Evolutionary conservation across 2,113 vertebrate genomes (phyloP).

Genomic region (Lamprotornis superbus): DNA sequence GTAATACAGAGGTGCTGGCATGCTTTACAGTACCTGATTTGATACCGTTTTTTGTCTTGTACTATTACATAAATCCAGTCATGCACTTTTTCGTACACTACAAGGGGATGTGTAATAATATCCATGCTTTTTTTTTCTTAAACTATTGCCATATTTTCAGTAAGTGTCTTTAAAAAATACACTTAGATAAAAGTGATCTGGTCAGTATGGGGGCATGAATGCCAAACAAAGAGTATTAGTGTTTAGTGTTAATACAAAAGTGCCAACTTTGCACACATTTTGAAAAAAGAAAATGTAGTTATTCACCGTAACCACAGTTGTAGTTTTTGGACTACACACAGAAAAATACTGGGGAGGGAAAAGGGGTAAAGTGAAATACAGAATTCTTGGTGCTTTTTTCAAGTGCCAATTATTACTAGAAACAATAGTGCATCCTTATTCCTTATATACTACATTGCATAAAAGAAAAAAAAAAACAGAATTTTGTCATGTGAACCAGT

Average conservation of each 20-base stretch:
- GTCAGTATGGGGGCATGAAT: slow-evolving; percentile 78
- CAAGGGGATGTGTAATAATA: slow-evolving; percentile 95
- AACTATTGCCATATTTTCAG: slow-evolving; percentile 80
- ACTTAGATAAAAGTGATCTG: slow-evolving; percentile 78
- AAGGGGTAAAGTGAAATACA: slow-evolving; percentile 44
- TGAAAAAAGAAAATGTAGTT: slow-evolving; percentile 77
- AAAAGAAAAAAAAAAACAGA: slow-evolving; percentile 53
- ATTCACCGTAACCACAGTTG: slow-evolving; percentile 73
- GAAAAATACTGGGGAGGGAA: slow-evolving; percentile 50
- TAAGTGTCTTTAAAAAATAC: slow-evolving; percentile 77
- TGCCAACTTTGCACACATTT: slow-evolving; percentile 86
- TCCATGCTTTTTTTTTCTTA: slow-evolving; percentile 79
- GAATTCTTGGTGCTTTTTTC: slow-evolving; percentile 69
- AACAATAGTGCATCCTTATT: slow-evolving; percentile 68
- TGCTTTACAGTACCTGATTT: slow-evolving; percentile 89
- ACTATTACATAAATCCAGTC: slow-evolving; percentile 89
- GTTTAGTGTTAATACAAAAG: slow-evolving; percentile 80
- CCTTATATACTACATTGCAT: slow-evolving; percentile 60
- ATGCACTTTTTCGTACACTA: slow-evolving; percentile 97
- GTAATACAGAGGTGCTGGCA: slow-evolving; percentile 88
- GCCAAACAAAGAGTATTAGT: slow-evolving; percentile 81
- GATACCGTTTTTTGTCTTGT: slow-evolving; percentile 83
- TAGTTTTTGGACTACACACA: slow-evolving; percentile 68
- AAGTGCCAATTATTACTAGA: slow-evolving; percentile 72
- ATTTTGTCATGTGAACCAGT: slow-evolving; percentile 62